Percentiles rank a stretch among this genome's conserved stretches.
These are phyloP conservation scores for Heliconius ethilla DNA, from an alignment of 2,888 invertebrate genomes.

Conservation along the genomic window DNA sequence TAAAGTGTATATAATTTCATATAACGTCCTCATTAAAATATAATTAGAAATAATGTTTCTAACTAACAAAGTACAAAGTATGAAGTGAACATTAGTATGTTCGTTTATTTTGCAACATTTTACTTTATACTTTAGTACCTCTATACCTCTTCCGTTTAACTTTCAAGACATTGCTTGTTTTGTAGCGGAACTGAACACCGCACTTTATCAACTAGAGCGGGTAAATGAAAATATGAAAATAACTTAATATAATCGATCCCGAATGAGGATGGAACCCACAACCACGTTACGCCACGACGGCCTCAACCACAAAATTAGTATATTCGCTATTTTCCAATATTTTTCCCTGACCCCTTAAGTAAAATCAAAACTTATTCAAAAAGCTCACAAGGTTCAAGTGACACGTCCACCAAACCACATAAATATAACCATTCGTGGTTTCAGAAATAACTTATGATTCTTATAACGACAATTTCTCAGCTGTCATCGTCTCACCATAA, in stretches of 20 bases:
- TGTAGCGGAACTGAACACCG: background rate
- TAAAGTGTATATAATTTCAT: background rate
- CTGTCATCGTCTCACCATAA: conserved; percentile 47
- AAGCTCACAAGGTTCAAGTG: conserved; percentile 13
- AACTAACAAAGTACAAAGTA: background rate
- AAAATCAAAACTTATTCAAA: conserved; percentile 4
- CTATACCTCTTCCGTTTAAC: background rate
- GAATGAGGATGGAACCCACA: background rate
- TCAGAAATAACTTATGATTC: conserved; percentile 39
- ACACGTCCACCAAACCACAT: conserved; percentile 17
- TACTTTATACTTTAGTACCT: background rate
- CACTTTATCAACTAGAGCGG: background rate
- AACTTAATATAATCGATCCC: too few relatives aligned
- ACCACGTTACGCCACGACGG: background rate
- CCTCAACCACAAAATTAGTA: background rate
- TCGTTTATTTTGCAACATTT: background rate
- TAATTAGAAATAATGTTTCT: background rate
- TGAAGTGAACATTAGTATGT: background rate
- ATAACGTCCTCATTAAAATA: background rate
- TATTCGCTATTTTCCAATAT: background rate
- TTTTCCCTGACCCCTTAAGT: background rate
- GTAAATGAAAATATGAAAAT: too few relatives aligned
- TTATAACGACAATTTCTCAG: conserved; percentile 47
- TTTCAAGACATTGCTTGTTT: background rate
- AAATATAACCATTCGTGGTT: conserved; percentile 30